Evolutionary conservation across 2,888 invertebrate species (phyloP).

Genomic region (Sepioteuthis lessoniana): DNA sequence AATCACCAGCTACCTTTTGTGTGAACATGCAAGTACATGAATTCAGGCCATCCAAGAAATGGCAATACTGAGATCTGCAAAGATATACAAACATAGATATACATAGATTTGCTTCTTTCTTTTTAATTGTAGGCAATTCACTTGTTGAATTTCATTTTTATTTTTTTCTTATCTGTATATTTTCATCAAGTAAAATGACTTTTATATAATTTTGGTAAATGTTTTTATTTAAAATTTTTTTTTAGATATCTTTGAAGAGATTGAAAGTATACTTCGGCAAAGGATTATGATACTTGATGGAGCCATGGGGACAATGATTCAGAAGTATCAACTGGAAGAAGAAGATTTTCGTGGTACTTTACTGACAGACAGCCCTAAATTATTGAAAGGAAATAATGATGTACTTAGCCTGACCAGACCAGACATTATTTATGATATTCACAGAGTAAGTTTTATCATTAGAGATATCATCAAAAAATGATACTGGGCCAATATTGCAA

Average conservation of each 20-base stretch:
- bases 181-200: neutral
- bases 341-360: conserved; percentile 77
- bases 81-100: no score
- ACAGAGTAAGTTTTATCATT: conserved; percentile 73
- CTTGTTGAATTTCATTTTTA: no score
- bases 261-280: conserved; percentile 66
- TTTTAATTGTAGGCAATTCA: no score
- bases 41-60: no score
- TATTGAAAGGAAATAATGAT: conserved; percentile 79
- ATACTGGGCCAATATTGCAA: no score
- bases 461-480: no score
- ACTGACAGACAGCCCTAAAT: conserved; percentile 76
- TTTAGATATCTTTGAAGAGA: conserved; percentile 55
- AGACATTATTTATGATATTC: conserved; percentile 77
- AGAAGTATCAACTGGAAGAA: conserved; percentile 77
- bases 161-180: no score
- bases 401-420: conserved; percentile 78
- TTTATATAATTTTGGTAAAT: neutral
- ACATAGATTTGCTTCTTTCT: no score
- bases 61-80: no score
- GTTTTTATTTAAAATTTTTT: conserved; percentile 38
- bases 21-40: no score
- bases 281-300: conserved; percentile 78
- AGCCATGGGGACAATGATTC: conserved; percentile 81
- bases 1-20: no score